Conservation (phyloP, 2,888 invertebrate species). For the Myathropa florea region DNA sequence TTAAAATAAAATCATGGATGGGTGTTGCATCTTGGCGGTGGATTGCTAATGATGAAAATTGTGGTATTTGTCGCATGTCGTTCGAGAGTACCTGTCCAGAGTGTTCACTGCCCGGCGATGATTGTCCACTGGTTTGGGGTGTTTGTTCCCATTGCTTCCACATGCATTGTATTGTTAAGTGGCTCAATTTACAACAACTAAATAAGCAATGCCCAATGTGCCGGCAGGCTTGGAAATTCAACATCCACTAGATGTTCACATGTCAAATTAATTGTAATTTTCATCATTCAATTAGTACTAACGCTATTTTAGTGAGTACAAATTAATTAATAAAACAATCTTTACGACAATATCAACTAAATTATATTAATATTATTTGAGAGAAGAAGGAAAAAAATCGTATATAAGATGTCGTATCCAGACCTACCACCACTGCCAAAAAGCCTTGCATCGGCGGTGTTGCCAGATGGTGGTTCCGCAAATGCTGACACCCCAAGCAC, state of each 20-base stretch:
- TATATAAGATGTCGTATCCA: constrained; percentile 83
- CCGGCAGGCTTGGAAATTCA: constrained; percentile 99
- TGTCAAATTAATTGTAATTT: constrained; percentile 40
- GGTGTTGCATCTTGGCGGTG: constrained; percentile 99
- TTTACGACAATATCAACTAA: constrained; percentile 34
- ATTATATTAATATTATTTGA: constrained; percentile 25
- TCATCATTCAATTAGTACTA: constrained; percentile 48
- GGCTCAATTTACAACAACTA: constrained; percentile 95
- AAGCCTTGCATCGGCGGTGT: constrained; percentile 89
- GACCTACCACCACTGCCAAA: constrained; percentile 93
- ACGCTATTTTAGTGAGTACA: constrained; percentile 49
- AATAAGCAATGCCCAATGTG: constrained; percentile 98
- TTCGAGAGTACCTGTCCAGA: constrained; percentile 99
- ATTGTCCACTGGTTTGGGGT: constrained; percentile 99
- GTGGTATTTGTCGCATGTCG: constrained; percentile 99
- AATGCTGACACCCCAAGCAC: constrained; percentile 62
- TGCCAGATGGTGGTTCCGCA: constrained; percentile 43
- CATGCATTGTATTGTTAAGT: constrained; percentile 99
- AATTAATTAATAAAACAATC: constrained; percentile 37
- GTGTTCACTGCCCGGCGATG: constrained; percentile 98
- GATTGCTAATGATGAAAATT: constrained; percentile 99
- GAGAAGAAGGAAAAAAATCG: constrained; percentile 22
- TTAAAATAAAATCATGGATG: constrained; percentile 86
- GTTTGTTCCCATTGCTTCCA: constrained; percentile 99
- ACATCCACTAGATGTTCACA: constrained; percentile 84